A percentile compares a stretch with the other conserved stretches of the same genome.
Evolutionary conservation across 2,888 invertebrate species (phyloP).

Genomic region (Nomada ferruginata): DNA sequence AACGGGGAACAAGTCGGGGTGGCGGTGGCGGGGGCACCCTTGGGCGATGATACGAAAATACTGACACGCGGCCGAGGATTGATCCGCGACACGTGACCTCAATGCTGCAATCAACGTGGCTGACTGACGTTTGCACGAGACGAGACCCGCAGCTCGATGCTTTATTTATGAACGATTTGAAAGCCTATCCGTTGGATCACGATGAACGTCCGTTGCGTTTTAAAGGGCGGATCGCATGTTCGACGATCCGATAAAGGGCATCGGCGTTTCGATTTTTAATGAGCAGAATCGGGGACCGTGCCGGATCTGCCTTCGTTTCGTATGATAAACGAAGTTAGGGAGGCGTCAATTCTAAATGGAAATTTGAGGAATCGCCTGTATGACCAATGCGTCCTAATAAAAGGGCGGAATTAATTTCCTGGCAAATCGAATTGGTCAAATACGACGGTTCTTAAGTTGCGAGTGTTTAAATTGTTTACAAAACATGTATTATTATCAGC

Average conservation of each 20-base stretch:
- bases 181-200: constrained; percentile 77
- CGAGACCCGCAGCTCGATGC: constrained; percentile 75
- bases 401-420: background rate
- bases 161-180: constrained; percentile 83
- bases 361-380: constrained; percentile 16
- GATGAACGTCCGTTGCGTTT: constrained; percentile 43
- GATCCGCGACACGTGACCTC: constrained; percentile 83
- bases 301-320: background rate
- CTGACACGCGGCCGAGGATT: constrained; percentile 82
- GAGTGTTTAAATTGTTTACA: too few relatives aligned
- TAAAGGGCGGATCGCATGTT: constrained; percentile 59
- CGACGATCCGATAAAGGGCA: constrained; percentile 53
- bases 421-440: background rate
- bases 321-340: background rate
- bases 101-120: constrained; percentile 83
- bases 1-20: constrained; percentile 43
- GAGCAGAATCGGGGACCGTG: constrained; percentile 8
- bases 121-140: constrained; percentile 78
- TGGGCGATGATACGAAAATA: constrained; percentile 83
- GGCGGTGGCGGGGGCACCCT: constrained; percentile 59
- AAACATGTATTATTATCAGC: too few relatives aligned
- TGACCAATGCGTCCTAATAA: background rate
- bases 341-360: background rate
- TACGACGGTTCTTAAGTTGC: background rate
- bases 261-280: constrained; percentile 50